Evolutionary conservation across 2,888 invertebrate species (phyloP).

Genomic region (Brassicogethes aeneus): DNA sequence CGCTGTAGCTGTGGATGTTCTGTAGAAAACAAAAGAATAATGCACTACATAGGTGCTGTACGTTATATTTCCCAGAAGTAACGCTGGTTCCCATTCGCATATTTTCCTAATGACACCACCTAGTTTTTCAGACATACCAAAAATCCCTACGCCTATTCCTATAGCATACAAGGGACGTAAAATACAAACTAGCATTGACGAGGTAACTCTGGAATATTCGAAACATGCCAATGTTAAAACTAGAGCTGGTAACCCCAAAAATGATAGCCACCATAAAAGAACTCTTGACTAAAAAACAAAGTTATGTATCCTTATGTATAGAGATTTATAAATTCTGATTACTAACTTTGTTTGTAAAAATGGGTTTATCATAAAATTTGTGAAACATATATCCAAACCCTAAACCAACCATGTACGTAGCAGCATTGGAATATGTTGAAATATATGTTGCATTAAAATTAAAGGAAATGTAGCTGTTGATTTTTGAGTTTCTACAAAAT

Average conservation of each 20-base stretch:
- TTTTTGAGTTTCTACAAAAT: slow-evolving; percentile 21
- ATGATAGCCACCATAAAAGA: slow-evolving; percentile 14
- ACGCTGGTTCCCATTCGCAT: slow-evolving; percentile 19
- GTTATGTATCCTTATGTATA: no score
- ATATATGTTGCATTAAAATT: slow-evolving; percentile 22
- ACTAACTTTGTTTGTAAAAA: no score
- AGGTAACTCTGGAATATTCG: slow-evolving; percentile 17
- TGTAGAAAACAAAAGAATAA: slow-evolving; percentile 18
- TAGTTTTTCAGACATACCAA: slow-evolving; percentile 21
- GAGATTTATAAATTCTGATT: no score
- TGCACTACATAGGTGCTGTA: slow-evolving; percentile 21
- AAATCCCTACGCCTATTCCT: slow-evolving; percentile 24
- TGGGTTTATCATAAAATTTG: no score
- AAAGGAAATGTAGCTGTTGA: slow-evolving; percentile 19
- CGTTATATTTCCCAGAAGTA: slow-evolving; percentile 20
- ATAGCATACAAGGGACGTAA: slow-evolving; percentile 24
- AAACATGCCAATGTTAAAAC: slow-evolving; percentile 15
- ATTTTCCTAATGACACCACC: slow-evolving; percentile 15
- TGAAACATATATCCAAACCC: slow-evolving; percentile 21
- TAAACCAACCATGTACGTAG: slow-evolving; percentile 24
- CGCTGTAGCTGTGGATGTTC: slow-evolving; percentile 17
- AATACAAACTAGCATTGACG: slow-evolving; percentile 20
- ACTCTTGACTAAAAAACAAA: no score
- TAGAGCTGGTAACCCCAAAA: slow-evolving; percentile 16
- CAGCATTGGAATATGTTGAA: slow-evolving; percentile 23